Conservation (phyloP, 2,113 vertebrate species). For the Sturnus vulgaris region DNA sequence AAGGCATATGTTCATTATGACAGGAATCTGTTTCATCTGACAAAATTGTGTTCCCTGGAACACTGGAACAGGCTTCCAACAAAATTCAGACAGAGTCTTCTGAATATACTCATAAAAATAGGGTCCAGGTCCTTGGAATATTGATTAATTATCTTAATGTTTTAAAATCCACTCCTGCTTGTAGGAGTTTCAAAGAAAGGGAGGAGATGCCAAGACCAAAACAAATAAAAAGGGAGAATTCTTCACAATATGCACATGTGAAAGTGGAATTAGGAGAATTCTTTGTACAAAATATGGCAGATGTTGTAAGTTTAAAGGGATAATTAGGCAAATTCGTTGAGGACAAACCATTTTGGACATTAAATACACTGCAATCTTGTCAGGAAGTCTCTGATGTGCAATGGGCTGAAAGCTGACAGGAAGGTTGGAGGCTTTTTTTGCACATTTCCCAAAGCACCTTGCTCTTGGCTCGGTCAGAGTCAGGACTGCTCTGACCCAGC, state of each 20-base stretch:
- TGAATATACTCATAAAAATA: not conserved
- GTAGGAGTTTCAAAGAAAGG: not conserved
- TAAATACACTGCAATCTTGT: not conserved
- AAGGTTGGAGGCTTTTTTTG: not conserved
- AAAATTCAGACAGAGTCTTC: not conserved
- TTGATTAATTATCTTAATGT: not conserved
- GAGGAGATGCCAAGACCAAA: not conserved
- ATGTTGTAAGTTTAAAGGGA: not conserved
- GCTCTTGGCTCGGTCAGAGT: not conserved
- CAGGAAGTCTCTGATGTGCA: constrained; percentile 8
- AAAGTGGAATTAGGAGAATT: not conserved
- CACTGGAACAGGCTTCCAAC: not conserved
- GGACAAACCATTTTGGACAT: not conserved
- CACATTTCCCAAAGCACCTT: not conserved
- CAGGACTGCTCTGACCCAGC: not conserved
- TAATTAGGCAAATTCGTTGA: not conserved
- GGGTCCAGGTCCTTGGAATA: not conserved
- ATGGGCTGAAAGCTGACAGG: not conserved
- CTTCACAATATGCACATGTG: not conserved
- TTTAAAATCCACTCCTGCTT: not conserved
- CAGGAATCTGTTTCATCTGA: not conserved
- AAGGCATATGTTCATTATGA: not conserved
- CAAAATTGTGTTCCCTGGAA: not conserved
- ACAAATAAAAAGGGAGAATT: not conserved
- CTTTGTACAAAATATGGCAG: not conserved